Evolutionary conservation across 2,113 vertebrate species (phyloP).

Genomic region (Strix uralensis): DNA sequence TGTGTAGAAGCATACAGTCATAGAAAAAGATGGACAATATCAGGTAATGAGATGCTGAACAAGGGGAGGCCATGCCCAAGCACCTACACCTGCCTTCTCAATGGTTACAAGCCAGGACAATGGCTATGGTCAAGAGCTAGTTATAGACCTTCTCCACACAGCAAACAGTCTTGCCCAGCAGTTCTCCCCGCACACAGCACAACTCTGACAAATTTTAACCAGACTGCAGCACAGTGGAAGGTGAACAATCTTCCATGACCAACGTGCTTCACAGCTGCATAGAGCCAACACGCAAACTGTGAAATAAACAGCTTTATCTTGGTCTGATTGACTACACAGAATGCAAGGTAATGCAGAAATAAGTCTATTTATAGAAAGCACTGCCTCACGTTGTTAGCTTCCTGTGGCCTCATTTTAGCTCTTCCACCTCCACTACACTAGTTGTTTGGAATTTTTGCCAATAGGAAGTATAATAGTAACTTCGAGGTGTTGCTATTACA

Average conservation of each 20-base stretch:
- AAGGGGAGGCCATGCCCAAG: not conserved
- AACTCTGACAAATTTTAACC: not conserved
- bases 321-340: not conserved
- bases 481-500: not conserved
- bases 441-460: not conserved
- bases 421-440: not conserved
- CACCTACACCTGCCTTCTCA: not conserved
- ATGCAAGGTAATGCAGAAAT: not conserved
- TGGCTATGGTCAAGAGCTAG: rapidly evolving
- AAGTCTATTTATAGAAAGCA: not conserved
- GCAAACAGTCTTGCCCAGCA: not conserved
- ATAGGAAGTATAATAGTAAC: not conserved
- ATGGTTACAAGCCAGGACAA: not conserved
- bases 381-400: not conserved
- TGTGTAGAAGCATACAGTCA: not conserved
- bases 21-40: not conserved
- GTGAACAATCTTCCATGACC: not conserved
- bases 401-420: not conserved
- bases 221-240: not conserved
- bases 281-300: not conserved
- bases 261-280: not conserved
- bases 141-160: not conserved
- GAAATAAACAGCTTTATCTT: not conserved
- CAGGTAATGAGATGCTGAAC: not conserved
- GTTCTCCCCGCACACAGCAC: not conserved